Evolutionary conservation across 1,140 invertebrate species (phyloP).

Genomic region (Danaus plexippus): DNA sequence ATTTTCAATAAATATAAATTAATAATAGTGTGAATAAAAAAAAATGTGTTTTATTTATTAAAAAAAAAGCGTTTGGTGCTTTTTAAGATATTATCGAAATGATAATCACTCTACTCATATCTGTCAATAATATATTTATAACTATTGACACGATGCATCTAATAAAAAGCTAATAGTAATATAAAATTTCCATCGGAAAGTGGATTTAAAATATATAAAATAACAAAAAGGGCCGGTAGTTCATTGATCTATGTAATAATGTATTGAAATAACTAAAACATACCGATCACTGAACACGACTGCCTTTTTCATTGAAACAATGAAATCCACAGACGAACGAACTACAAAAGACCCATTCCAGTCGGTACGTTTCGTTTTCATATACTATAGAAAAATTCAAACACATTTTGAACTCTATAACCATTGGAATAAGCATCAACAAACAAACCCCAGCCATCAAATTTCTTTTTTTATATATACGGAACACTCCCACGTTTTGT

Average conservation of each 20-base stretch:
- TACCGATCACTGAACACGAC: slow-evolving; percentile 3
- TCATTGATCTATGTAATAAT: slow-evolving; percentile 11
- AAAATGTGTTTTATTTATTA: too few relatives aligned
- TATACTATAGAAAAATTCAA: background rate
- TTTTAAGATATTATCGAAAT: too few relatives aligned
- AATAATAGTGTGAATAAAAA: too few relatives aligned
- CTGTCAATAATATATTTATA: too few relatives aligned
- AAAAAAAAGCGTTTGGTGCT: too few relatives aligned
- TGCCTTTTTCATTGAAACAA: slow-evolving; percentile 11
- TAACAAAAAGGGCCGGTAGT: background rate
- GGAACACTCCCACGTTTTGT: slow-evolving; percentile 26
- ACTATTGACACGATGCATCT: too few relatives aligned
- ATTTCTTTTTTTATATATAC: slow-evolving; percentile 24
- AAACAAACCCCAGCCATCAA: slow-evolving; percentile 16
- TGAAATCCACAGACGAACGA: slow-evolving; percentile 14
- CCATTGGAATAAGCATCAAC: slow-evolving; percentile 10
- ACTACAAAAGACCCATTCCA: slow-evolving; percentile 16
- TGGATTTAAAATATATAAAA: too few relatives aligned
- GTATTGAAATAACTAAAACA: slow-evolving; percentile 14
- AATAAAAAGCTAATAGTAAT: too few relatives aligned
- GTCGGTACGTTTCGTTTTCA: slow-evolving; percentile 11
- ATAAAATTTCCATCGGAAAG: too few relatives aligned
- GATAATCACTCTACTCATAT: too few relatives aligned
- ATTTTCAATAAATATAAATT: too few relatives aligned
- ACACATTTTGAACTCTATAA: slow-evolving; percentile 16